These are phyloP conservation scores for Drosophila saltans DNA, from an alignment of 1,140 invertebrate genomes.

Conservation along the genomic window DNA sequence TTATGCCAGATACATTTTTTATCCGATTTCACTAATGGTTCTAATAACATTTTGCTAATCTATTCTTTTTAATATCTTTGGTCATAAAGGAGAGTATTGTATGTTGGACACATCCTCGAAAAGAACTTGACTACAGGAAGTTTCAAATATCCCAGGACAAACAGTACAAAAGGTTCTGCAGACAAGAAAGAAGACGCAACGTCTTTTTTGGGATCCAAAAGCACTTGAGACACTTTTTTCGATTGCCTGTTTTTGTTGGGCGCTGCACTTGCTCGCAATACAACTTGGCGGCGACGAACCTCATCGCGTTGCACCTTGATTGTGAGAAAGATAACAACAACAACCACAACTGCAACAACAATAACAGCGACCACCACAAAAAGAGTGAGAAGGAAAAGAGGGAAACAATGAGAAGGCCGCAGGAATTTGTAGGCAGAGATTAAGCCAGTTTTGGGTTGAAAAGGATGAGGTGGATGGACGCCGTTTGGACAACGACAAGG, in stretches of 20 bases:
- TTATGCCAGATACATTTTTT: too few relatives aligned
- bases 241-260: conserved; percentile 29
- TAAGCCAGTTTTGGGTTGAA: conserved; percentile 51
- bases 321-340: conserved; percentile 77
- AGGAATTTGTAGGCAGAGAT: conserved; percentile 73
- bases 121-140: conserved; percentile 75
- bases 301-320: conserved; percentile 70
- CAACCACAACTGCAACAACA: conserved; percentile 54
- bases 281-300: conserved; percentile 36
- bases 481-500: conserved; percentile 9
- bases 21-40: too few relatives aligned
- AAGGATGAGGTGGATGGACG: conserved; percentile 10
- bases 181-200: conserved; percentile 35
- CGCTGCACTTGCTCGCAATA: conserved; percentile 61
- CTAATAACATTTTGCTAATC: too few relatives aligned
- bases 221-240: conserved; percentile 74
- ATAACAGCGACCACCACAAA: conserved; percentile 32
- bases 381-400: conserved; percentile 21
- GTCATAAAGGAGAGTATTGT: conserved; percentile 49
- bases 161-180: conserved; percentile 1
- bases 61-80: too few relatives aligned
- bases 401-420: conserved; percentile 78
- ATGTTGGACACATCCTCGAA: conserved; percentile 66
- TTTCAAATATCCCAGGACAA: conserved; percentile 64
- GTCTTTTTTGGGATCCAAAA: conserved; percentile 61